Evolutionary conservation across 2,888 invertebrate genomes (phyloP).

Genomic region (Drosophila rubida): DNA sequence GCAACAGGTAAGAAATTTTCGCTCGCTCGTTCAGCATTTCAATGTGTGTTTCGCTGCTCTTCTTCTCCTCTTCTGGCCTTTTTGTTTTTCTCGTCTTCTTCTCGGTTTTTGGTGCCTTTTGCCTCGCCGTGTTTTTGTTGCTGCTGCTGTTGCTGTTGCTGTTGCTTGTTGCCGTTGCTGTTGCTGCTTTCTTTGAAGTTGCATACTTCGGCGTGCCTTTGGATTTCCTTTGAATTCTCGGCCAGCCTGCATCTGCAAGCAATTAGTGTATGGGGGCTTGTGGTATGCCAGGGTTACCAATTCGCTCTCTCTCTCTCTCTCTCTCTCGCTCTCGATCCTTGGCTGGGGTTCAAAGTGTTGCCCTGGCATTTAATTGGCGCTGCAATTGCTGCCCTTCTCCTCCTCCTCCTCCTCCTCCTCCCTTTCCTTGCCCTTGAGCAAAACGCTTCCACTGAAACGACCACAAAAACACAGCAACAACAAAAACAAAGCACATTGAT

Average conservation of each 20-base stretch:
- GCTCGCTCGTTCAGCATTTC: constrained; percentile 71
- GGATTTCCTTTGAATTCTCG: constrained; percentile 72
- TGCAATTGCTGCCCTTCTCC: constrained; percentile 53
- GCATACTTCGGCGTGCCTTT: constrained; percentile 74
- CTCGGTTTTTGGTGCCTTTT: constrained; percentile 39
- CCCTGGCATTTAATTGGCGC: constrained; percentile 76
- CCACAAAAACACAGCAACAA: constrained; percentile 32
- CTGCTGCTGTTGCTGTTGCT: constrained; percentile 49
- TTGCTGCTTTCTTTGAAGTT: constrained; percentile 74
- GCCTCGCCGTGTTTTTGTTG: constrained; percentile 25
- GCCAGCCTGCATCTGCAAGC: constrained; percentile 69
- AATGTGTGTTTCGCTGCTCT: constrained; percentile 65
- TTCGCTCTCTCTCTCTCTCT: neutral
- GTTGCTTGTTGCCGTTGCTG: constrained; percentile 51
- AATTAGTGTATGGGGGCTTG: constrained; percentile 76
- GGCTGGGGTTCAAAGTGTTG: constrained; percentile 71
- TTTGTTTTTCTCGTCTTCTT: constrained; percentile 36
- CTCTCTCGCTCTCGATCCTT: constrained; percentile 31
- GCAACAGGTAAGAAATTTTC: constrained; percentile 78
- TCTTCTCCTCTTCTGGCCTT: constrained; percentile 24
- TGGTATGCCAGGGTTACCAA: constrained; percentile 56
- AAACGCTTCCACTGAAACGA: constrained; percentile 68
- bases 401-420: too few species aligned
- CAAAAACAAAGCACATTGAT: constrained; percentile 56
- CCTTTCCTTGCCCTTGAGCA: too few species aligned